phyloP scores from a whole-genome alignment of 2,888 invertebrate genomes.

The Brachyptera putata region DNA sequence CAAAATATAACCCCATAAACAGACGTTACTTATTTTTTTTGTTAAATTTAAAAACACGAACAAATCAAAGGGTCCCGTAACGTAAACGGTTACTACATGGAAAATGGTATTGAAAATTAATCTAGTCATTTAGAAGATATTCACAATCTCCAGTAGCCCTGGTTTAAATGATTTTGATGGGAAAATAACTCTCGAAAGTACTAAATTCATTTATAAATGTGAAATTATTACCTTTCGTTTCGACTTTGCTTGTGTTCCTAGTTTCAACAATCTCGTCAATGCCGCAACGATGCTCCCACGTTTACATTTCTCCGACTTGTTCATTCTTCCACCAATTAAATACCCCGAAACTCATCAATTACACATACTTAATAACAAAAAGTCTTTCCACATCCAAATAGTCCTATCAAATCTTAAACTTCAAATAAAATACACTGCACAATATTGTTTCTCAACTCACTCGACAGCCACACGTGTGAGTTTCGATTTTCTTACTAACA shows the following conservation, averaged over 20 bases:
- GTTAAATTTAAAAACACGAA: too few relatives aligned
- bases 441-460: too few relatives aligned
- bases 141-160: too few relatives aligned
- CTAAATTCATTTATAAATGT: too few relatives aligned
- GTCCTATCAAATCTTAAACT: not conserved
- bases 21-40: too few relatives aligned
- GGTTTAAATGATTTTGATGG: too few relatives aligned
- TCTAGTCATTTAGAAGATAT: too few relatives aligned
- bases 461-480: constrained; percentile 2
- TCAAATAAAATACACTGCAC: not conserved
- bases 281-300: constrained; percentile 29
- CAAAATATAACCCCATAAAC: too few relatives aligned
- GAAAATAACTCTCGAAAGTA: too few relatives aligned
- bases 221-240: constrained; percentile 30
- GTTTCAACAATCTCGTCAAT: constrained; percentile 29
- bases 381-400: not conserved
- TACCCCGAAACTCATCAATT: not conserved
- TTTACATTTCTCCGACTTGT: constrained; percentile 27
- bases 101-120: too few relatives aligned
- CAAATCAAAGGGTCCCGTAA: too few relatives aligned
- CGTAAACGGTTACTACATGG: too few relatives aligned
- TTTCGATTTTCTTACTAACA: constrained; percentile 17
- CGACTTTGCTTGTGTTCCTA: constrained; percentile 29
- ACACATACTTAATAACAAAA: not conserved
- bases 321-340: not conserved